These are phyloP conservation scores for Aleiodes alternator DNA, from an alignment of 2,888 invertebrate species.

Conservation along the genomic window DNA sequence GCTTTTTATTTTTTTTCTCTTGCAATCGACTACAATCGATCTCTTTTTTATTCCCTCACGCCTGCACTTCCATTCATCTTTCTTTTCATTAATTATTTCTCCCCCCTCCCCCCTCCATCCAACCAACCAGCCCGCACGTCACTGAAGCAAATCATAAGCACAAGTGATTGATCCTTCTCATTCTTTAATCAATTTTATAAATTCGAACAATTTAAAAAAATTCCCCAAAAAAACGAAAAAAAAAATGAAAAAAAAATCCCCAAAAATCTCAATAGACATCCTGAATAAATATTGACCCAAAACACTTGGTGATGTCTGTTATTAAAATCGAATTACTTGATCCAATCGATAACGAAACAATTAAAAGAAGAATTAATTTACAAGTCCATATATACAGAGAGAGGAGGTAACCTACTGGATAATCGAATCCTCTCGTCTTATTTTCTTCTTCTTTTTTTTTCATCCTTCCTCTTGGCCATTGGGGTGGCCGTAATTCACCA, in stretches of 20 bases:
- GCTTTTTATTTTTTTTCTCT: not conserved
- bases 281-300: conserved; percentile 49
- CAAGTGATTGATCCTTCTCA: not conserved
- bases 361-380: conserved; percentile 49
- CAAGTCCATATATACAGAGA: conserved; percentile 21
- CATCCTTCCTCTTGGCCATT: conserved; percentile 26
- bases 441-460: conserved; percentile 27
- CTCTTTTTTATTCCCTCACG: conserved; percentile 6
- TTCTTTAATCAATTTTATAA: conserved; percentile 1
- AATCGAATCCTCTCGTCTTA: conserved; percentile 44
- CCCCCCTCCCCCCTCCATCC: too few relatives aligned
- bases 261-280: not conserved
- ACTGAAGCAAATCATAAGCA: not conserved
- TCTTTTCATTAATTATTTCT: not conserved
- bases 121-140: not conserved
- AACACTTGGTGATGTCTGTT: conserved; percentile 44
- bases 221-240: not conserved
- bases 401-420: conserved; percentile 38
- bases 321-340: conserved; percentile 44
- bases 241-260: not conserved
- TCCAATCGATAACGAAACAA: conserved; percentile 47
- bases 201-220: not conserved
- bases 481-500: conserved; percentile 49
- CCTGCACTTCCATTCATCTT: not conserved
- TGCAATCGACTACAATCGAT: conserved; percentile 15